Base-by-base conservation (phyloP, 2,888 invertebrate species). In the Pheosia gnoma region DNA sequence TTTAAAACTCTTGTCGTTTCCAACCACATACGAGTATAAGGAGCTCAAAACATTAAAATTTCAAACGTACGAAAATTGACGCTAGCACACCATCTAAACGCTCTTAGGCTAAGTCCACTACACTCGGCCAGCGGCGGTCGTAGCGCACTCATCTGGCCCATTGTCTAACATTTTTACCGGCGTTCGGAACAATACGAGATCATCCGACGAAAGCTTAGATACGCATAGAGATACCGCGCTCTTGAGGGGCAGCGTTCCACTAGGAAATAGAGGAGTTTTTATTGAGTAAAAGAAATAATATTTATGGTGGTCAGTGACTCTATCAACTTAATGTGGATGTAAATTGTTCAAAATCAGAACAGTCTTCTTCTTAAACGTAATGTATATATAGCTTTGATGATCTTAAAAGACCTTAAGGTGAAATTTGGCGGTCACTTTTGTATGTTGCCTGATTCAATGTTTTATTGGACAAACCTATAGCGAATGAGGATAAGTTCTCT, bases 101-200 rank as follows among this genome's bases (percentile, higher is more conserved):
- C 11, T 57, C 13, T 36, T 45, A 11, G 45, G 4, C 57, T 60
- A 60, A 4, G n/a, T 10, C 56, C 45, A 13, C 25, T n/a, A 38
- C 51, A 11, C 36, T n/a, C 47, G 65, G 68, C 80, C 77, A 71
- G 71, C 79, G 78, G 81, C 81, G 79, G 75, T 80, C 75, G 76
- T 70, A 68, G 72, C 71, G 75, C 73, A 72, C 80, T 78, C 81
- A 77, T 78, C 80, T 77, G 57, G 71, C 71, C 84, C 73, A 84
- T 84, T 84, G 84, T 84, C 79, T 83, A 78, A 73, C 72, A 77
- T 81, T 83, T 81, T 81, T 82, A 77, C 76, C 73, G 67, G 65
- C 71, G 63, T 63, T 59, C 63, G 68, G 80, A 82, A 83, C 84
- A 83, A 83, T 84, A 79, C 74, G 73, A 74, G 79, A 81, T 79